Conservation (phyloP, 2,888 invertebrate genomes). For the Caenorhabditis macrosperma region DNA sequence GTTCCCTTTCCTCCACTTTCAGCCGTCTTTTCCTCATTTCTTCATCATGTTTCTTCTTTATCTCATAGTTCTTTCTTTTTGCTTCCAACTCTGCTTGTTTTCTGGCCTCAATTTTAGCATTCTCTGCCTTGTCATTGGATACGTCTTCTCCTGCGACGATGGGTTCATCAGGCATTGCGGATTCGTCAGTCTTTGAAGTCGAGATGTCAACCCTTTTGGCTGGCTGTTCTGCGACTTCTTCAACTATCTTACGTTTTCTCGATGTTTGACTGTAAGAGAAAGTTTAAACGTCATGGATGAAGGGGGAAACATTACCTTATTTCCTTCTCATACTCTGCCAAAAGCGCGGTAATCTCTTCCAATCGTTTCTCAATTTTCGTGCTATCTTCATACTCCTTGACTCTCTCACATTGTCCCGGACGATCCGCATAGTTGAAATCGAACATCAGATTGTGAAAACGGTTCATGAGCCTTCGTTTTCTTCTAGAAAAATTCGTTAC, state of each 20-base stretch:
- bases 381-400: neutral
- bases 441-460: neutral
- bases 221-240: too few relatives aligned
- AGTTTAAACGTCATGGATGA: too few relatives aligned
- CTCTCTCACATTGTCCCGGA: neutral
- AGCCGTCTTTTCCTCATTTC: constrained; percentile 1
- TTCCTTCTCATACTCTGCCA: neutral
- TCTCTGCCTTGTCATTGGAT: too few relatives aligned
- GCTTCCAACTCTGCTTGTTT: neutral
- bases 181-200: too few relatives aligned
- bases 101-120: neutral
- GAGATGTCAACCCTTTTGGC: too few relatives aligned
- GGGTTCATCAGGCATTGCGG: too few relatives aligned
- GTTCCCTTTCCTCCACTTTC: neutral
- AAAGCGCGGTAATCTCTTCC: neutral
- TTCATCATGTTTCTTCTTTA: constrained; percentile 6
- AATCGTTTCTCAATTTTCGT: neutral
- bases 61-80: neutral
- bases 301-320: too few relatives aligned
- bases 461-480: constrained; percentile 1
- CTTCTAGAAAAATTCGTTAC: constrained; percentile 9
- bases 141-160: too few relatives aligned
- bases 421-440: constrained; percentile 21
- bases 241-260: neutral
- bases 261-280: too few relatives aligned